These are phyloP conservation scores for Branchinecta sandiegonensis DNA, from an alignment of 2,888 invertebrate species.

Conservation along the genomic window DNA sequence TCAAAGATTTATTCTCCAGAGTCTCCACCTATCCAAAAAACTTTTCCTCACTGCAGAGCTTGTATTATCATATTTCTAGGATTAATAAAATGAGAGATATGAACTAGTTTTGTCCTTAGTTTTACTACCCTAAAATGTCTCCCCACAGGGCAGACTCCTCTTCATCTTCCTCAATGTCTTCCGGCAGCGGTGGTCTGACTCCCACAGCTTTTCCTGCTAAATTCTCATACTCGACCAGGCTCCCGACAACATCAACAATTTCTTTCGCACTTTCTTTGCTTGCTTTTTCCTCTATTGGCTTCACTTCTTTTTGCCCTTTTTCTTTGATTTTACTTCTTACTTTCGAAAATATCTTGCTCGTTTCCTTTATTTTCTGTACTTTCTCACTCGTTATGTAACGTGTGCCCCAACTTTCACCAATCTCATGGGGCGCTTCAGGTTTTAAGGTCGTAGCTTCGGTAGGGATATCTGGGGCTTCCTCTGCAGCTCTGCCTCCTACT, in stretches of 20 bases:
- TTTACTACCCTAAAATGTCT: neutral
- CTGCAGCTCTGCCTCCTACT: neutral
- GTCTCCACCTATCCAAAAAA: too few relatives aligned
- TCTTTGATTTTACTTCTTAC: conserved; percentile 15
- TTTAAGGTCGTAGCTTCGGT: too few relatives aligned
- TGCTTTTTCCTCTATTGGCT: neutral
- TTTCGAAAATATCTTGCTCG: conserved; percentile 20
- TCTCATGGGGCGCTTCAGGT: too few relatives aligned
- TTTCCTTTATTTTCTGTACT: conserved; percentile 19
- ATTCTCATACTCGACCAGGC: neutral
- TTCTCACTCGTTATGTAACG: conserved; percentile 19
- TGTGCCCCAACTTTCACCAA: conserved; percentile 12
- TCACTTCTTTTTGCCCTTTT: conserved; percentile 14
- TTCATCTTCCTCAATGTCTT: conserved; percentile 1
- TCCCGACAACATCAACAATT: neutral
- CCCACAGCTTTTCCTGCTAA: neutral
- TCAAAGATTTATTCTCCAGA: too few relatives aligned
- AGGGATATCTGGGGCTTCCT: too few relatives aligned
- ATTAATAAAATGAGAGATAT: too few relatives aligned
- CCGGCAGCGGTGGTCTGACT: neutral
- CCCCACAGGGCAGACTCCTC: conserved; percentile 9
- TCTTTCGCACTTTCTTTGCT: neutral
- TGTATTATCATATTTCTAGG: too few relatives aligned
- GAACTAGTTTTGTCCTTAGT: neutral
- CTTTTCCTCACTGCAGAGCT: too few relatives aligned